Evolutionary conservation across 2,888 invertebrate species (phyloP).

Genomic region (Acrobasis repandana): DNA sequence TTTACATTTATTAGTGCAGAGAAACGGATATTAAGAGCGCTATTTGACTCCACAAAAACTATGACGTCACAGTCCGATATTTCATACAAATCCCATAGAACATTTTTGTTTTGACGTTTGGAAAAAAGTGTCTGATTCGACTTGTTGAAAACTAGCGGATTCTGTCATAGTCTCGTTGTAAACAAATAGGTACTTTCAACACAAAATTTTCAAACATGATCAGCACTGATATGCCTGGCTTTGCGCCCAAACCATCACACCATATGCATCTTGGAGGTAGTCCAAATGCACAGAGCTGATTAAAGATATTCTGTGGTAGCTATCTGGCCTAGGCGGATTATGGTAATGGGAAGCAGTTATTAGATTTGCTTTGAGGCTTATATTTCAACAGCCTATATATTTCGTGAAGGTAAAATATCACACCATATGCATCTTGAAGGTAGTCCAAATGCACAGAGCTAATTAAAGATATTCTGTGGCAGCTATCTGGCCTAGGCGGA

Average conservation of each 20-base stretch:
- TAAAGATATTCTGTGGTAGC: constrained; percentile 1
- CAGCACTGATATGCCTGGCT: constrained; percentile 6
- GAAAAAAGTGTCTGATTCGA: no score
- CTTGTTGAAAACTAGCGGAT: no score
- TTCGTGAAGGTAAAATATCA: no score
- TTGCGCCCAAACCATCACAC: constrained; percentile 11
- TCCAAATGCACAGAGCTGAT: constrained; percentile 16
- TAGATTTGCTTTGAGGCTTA: neutral
- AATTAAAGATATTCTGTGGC: constrained; percentile 2
- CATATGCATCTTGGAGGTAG: constrained; percentile 13
- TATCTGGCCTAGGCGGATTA: neutral
- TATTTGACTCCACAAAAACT: no score
- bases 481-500: neutral
- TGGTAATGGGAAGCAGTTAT: neutral
- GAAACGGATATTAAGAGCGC: no score
- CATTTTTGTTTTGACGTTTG: no score
- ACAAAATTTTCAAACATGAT: constrained; percentile 1
- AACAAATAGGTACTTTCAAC: neutral
- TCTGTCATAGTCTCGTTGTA: neutral
- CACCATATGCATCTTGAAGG: constrained; percentile 14
- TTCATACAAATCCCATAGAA: no score
- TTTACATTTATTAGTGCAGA: no score
- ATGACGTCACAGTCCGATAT: no score
- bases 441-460: constrained; percentile 11
- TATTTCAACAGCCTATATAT: no score